Evolutionary conservation across 2,113 vertebrate species (phyloP).

Genomic region (Eublepharis macularius): DNA sequence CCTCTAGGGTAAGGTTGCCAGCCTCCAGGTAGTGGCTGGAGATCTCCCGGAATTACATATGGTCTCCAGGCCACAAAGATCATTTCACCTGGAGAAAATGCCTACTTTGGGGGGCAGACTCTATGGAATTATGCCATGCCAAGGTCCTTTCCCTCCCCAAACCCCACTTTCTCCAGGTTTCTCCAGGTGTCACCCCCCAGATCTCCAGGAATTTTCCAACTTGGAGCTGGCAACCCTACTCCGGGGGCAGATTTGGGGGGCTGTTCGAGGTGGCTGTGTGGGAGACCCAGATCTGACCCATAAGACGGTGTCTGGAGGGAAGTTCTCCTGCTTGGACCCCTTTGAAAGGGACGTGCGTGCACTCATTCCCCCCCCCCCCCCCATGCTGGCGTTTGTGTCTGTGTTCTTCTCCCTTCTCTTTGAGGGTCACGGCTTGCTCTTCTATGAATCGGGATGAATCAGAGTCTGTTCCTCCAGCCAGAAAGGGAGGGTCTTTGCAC

Average conservation of each 20-base stretch:
- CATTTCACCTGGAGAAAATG: no score
- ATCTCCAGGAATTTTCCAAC: no score
- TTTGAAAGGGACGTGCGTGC: accelerated
- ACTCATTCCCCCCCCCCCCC: not conserved
- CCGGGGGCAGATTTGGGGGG: not conserved
- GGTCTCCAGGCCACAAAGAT: no score
- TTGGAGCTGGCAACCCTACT: no score
- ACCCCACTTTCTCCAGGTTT: no score
- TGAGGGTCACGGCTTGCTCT: not conserved
- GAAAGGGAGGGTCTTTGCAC: not conserved
- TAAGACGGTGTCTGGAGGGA: not conserved
- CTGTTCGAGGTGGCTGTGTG: not conserved
- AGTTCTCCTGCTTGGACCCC: no score
- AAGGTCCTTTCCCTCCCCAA: no score
- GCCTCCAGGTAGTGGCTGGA: no score
- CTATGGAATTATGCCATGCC: no score
- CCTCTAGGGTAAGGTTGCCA: not conserved
- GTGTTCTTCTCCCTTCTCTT: not conserved
- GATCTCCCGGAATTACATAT: no score
- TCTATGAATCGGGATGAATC: not conserved
- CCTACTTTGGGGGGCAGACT: no score
- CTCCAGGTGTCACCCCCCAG: no score
- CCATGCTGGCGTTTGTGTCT: not conserved
- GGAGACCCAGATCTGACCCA: not conserved
- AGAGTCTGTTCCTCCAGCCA: not conserved